Percentiles rank a stretch among this genome's conserved stretches.
phyloP scores from a whole-genome alignment of 2,113 vertebrate species.

The Pseudopodoces humilis region DNA sequence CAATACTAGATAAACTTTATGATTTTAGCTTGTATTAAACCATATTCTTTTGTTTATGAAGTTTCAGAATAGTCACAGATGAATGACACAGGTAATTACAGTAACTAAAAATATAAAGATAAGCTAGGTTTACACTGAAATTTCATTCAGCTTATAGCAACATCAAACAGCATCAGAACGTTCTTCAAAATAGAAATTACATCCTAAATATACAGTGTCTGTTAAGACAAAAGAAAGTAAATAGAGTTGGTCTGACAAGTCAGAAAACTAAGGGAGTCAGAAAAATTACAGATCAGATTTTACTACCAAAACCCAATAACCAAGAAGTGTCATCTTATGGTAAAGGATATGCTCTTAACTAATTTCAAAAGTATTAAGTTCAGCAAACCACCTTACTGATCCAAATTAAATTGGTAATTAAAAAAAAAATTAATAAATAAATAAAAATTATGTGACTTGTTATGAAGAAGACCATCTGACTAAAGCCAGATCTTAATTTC shows the following conservation, averaged over 20 bases:
- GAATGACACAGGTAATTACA: background rate
- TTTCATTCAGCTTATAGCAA: background rate
- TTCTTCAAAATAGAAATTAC: background rate
- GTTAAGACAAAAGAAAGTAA: background rate
- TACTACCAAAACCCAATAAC: background rate
- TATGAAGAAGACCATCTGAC: background rate
- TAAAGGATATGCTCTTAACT: background rate
- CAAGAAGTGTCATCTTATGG: background rate
- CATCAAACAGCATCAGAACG: background rate
- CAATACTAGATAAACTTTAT: background rate
- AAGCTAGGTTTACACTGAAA: background rate
- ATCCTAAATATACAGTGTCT: background rate
- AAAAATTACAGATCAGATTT: background rate
- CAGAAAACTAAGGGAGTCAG: background rate
- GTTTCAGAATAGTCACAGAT: background rate
- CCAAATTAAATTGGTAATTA: background rate
- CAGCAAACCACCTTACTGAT: background rate
- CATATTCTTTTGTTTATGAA: background rate
- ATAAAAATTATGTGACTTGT: background rate
- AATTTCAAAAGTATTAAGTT: background rate
- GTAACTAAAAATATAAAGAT: background rate
- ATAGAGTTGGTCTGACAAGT: background rate
- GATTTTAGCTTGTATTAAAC: background rate
- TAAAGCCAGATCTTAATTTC: background rate
- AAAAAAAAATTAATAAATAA: background rate